These are phyloP conservation scores for Indicator maculatus DNA, from an alignment of 2,113 vertebrate species.

Conservation along the genomic window DNA sequence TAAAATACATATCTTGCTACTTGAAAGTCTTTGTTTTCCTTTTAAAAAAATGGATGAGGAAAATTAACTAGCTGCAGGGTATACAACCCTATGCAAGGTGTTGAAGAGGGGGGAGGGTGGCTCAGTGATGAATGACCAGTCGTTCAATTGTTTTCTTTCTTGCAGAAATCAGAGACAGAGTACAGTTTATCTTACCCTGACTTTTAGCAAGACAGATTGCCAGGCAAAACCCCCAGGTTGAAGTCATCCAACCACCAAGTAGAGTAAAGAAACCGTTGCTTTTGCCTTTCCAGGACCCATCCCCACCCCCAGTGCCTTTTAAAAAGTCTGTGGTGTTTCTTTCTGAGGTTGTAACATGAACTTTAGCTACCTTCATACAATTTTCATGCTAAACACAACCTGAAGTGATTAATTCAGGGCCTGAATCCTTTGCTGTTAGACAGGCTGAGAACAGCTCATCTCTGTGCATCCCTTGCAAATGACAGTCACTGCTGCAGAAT, in stretches of 20 bases:
- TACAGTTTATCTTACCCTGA: conserved; percentile 80
- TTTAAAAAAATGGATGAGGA: conserved; percentile 42
- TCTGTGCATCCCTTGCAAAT: not conserved
- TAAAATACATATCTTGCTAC: not conserved
- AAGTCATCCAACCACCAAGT: conserved; percentile 70
- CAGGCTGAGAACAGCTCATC: not conserved
- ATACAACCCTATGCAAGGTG: conserved; percentile 67
- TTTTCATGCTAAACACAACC: not conserved
- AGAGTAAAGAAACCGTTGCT: conserved; percentile 27
- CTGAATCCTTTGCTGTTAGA: not conserved
- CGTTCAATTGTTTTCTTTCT: conserved; percentile 81
- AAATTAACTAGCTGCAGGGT: conserved; percentile 55
- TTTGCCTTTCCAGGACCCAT: conserved; percentile 27
- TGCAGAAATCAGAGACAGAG: conserved; percentile 81
- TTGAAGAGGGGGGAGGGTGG: conserved; percentile 58
- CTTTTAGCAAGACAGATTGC: conserved; percentile 81
- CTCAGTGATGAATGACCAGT: conserved; percentile 79
- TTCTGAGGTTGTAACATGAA: conserved; percentile 11
- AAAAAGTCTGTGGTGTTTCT: conserved; percentile 4
- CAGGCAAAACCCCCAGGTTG: conserved; percentile 70
- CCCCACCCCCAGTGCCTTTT: not conserved
- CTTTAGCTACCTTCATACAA: not conserved
- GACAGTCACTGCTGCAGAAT: not conserved
- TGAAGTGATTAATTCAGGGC: not conserved
- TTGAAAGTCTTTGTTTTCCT: conserved; percentile 39